phyloP scores from a whole-genome alignment of 2,797 vertebrate species.

The Ciconia nigra region DNA sequence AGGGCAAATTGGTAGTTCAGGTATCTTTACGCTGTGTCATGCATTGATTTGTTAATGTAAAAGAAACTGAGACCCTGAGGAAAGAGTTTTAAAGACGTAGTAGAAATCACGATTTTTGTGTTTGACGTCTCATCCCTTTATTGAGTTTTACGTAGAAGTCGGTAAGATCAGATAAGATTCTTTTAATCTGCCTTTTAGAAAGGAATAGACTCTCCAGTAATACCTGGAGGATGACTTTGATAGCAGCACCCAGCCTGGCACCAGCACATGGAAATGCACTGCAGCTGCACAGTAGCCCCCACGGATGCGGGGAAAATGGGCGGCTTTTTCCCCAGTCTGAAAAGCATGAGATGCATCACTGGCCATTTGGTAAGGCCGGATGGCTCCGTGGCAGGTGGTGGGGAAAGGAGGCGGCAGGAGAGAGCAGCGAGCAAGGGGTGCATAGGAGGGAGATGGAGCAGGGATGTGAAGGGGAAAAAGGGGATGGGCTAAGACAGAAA shows the following conservation, averaged over 20 bases:
- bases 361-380: not conserved
- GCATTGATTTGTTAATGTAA: not conserved
- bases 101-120: not conserved
- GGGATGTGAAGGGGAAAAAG: not conserved
- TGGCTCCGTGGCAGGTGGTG: not conserved
- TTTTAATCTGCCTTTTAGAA: not conserved
- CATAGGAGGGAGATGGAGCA: not conserved
- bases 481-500: not conserved
- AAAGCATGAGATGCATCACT: not conserved
- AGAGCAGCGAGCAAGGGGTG: not conserved
- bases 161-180: not conserved
- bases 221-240: not conserved
- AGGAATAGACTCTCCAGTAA: not conserved
- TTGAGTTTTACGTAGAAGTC: not conserved
- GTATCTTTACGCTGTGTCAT: not conserved
- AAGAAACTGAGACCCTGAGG: not conserved
- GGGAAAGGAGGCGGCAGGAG: not conserved
- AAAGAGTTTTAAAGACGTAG: rapidly evolving
- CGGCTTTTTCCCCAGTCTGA: not conserved
- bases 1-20: not conserved
- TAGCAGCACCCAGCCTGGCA: not conserved
- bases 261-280: not conserved
- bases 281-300: not conserved
- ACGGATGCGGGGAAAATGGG: not conserved
- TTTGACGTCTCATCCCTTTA: not conserved